These are phyloP conservation scores for Escarpia spicata DNA, from an alignment of 2,888 invertebrate species.

Conservation along the genomic window DNA sequence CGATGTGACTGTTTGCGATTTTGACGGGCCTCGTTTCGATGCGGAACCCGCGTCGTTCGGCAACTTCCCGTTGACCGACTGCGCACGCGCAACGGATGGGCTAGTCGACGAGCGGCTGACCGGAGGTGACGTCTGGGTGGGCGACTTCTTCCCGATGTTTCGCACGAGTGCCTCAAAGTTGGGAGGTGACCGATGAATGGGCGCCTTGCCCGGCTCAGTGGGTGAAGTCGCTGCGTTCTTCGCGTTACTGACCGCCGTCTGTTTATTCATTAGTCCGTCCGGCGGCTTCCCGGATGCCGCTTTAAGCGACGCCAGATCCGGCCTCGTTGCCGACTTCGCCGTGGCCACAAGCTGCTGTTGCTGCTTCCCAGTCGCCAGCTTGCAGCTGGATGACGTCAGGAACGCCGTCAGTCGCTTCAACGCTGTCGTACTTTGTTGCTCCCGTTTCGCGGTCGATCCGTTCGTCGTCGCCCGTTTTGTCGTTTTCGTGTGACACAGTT, in stretches of 20 bases:
- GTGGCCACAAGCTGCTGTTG: not conserved
- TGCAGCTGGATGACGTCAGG: not conserved
- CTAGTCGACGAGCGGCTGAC: not conserved
- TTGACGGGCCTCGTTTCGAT: not conserved
- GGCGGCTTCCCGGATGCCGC: not conserved
- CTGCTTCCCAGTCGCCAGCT: not conserved
- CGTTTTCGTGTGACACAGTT: constrained; percentile 13
- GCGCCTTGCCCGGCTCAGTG: not conserved
- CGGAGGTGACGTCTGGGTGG: not conserved
- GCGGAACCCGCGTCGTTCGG: not conserved
- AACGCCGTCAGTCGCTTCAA: not conserved
- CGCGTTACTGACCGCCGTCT: not conserved
- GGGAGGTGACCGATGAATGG: not conserved
- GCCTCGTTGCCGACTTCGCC: not conserved
- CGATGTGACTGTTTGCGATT: not conserved
- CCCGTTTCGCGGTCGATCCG: not conserved
- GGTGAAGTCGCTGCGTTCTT: not conserved
- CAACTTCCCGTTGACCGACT: not conserved
- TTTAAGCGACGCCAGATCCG: not conserved
- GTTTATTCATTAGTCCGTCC: not conserved
- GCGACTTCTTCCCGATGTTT: constrained; percentile 5
- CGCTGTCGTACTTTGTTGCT: not conserved
- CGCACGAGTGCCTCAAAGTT: constrained; percentile 6
- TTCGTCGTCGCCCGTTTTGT: not conserved
- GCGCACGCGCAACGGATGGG: not conserved